Evolutionary conservation across 1,140 invertebrate species (phyloP), one percentile per base, ranked within the genome.

Genomic region (Archegozetes longisetosus): DNA sequence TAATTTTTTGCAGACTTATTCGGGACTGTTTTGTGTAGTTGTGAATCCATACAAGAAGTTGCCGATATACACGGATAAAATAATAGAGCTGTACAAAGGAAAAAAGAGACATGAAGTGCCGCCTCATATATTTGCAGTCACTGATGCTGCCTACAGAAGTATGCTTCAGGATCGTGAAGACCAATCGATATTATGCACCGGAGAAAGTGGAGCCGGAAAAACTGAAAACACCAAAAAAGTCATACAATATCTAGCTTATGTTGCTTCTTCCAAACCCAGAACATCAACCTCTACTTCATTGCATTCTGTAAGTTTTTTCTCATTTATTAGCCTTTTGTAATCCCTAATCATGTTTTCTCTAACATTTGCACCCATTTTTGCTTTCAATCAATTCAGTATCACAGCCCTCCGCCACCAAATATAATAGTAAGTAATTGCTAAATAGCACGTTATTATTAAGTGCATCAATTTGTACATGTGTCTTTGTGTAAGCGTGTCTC

Each of bases 141-240:
- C 96, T 63, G 95, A 98, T 75, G 90, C 84, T 58, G 94, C 95
- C 47, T 98, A 98, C 76, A 53, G 75, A 70, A 93, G 87, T 50
- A 99, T 99, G 95, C 78, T 99, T 64, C 93, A 98, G 88, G 94
- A 99, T 79, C 83, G 93, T 48, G 95, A 98, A 77, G 94, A 99
- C 75, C 95, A 99, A 76, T 96, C 92, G 9, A 98, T 99, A 73
- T 78, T 99, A 57, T 98, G 95, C 79, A 99, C 95, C 54, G 96
- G 96, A 66, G 96, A 99, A 76, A 98, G 94, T n/a, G 96, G 96
- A 66, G 95, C 95, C 65, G 96, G 96, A 64, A 99, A 99, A 79
- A 99, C 96, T 23, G 96, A 99, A 74, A 99, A 99, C 74, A 99
- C 96, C 49, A 99, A 99, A 77, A 99, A 99, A 82, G 96, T 99